Conservation (phyloP, 2,113 vertebrate species). For the Cranoglanis bouderius region DNA sequence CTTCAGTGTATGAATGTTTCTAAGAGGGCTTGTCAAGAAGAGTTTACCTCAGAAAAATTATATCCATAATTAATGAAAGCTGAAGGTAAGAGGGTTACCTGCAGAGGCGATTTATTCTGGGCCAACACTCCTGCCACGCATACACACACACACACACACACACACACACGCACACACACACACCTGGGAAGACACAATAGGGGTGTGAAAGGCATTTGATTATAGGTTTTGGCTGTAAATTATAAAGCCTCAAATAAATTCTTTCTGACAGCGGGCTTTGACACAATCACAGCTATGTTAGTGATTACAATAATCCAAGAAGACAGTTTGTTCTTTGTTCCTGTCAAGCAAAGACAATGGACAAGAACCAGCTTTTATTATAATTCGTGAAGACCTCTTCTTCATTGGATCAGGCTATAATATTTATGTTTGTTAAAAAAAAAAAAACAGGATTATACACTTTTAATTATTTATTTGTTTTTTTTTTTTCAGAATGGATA, state of each 20-base stretch:
- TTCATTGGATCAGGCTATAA: background rate
- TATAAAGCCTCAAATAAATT: slow-evolving; percentile 19
- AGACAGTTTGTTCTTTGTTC: slow-evolving; percentile 9
- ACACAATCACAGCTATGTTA: background rate
- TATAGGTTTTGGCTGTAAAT: slow-evolving; percentile 43
- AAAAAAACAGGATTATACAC: background rate
- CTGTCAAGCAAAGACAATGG: background rate
- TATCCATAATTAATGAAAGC: slow-evolving; percentile 51
- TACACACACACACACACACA: slow-evolving; percentile 11
- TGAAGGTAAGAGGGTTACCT: slow-evolving; percentile 28
- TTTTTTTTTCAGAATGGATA: background rate
- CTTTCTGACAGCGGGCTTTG: slow-evolving; percentile 19
- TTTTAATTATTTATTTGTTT: background rate
- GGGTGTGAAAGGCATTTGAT: slow-evolving; percentile 45
- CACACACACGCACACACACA: slow-evolving; percentile 9
- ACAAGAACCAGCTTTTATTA: background rate
- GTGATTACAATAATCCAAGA: slow-evolving; percentile 25
- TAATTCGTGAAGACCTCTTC: slow-evolving; percentile 10
- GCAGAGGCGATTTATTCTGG: slow-evolving; percentile 38
- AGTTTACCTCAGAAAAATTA: slow-evolving; percentile 42
- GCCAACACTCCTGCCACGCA: slow-evolving; percentile 10
- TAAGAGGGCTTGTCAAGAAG: slow-evolving; percentile 26
- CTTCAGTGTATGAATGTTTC: slow-evolving; percentile 21
- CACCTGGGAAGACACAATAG: slow-evolving; percentile 31
- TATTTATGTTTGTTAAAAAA: background rate